These are phyloP conservation scores for Pitangus sulphuratus DNA, from an alignment of 2,797 vertebrate species.

Conservation along the genomic window DNA sequence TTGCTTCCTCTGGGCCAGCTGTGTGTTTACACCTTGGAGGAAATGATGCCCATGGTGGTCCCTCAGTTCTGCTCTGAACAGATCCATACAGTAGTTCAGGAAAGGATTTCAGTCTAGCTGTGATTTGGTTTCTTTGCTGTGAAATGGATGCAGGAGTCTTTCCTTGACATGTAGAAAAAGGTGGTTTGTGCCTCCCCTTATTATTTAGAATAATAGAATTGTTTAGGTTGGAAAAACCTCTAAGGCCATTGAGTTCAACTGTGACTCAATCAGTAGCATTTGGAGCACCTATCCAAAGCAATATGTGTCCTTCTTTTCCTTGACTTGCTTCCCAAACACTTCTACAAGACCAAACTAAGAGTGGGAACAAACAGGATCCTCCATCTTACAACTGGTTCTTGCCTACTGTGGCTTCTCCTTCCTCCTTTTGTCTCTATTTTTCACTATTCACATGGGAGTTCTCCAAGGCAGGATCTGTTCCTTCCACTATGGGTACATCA, in stretches of 20 bases:
- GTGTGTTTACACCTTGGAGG: not conserved
- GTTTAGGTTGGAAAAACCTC: not conserved
- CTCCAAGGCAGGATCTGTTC: not conserved
- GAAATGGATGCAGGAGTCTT: not conserved
- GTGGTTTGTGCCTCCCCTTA: not conserved
- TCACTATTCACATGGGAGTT: not conserved
- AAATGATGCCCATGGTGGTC: not conserved
- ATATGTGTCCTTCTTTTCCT: not conserved
- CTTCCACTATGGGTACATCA: not conserved
- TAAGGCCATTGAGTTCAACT: fast-evolving
- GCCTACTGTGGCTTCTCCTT: not conserved
- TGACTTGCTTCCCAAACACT: not conserved
- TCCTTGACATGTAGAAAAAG: not conserved
- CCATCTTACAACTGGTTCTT: not conserved
- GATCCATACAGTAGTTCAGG: not conserved
- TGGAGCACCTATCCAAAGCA: not conserved
- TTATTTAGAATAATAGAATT: not conserved
- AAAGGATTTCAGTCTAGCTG: not conserved
- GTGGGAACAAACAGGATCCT: not conserved
- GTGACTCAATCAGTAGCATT: not conserved
- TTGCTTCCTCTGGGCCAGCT: not conserved
- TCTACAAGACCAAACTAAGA: not conserved
- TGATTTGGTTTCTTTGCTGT: not conserved
- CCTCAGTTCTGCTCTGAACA: not conserved
- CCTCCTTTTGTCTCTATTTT: not conserved